Evolutionary conservation across 2,797 vertebrate genomes (phyloP).

Genomic region (Ptychobarbus kaznakovi): DNA sequence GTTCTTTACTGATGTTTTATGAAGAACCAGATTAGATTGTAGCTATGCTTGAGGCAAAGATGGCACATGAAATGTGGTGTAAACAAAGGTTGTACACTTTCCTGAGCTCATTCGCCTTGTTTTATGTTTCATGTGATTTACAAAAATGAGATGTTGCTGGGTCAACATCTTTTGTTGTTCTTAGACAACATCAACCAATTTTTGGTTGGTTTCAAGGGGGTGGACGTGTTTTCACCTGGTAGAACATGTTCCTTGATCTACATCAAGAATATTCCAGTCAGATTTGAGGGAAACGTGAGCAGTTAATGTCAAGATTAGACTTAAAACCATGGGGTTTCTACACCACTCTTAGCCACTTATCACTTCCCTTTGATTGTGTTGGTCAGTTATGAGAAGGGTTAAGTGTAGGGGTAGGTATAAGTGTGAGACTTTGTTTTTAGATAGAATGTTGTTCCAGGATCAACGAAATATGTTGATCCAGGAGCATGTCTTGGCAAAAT

Average conservation of each 20-base stretch:
- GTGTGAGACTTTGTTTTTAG: not conserved
- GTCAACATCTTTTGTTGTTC: constrained; percentile 4
- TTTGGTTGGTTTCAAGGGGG: not conserved
- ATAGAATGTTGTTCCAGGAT: not conserved
- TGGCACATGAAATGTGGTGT: not conserved
- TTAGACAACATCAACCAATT: not conserved
- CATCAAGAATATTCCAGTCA: not conserved
- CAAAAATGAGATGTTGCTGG: not conserved
- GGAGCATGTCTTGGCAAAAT: not conserved
- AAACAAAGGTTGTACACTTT: constrained; percentile 9
- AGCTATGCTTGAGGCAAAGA: not conserved
- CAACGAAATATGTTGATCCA: not conserved
- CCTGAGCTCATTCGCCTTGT: not conserved
- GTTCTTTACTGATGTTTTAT: constrained; percentile 24
- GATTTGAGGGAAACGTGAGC: not conserved
- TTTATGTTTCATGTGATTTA: constrained; percentile 4
- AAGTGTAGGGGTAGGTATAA: not conserved
- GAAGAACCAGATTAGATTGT: constrained; percentile 4
- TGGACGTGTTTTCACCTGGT: not conserved
- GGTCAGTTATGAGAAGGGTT: too few species aligned
- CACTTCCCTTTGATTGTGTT: not conserved
- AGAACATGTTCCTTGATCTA: not conserved
- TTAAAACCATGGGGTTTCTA: not conserved
- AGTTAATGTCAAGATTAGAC: not conserved
- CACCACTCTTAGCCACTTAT: not conserved